A percentile compares a stretch with the other conserved stretches of the same genome.
These are phyloP conservation scores for Plumapathes pennacea DNA, from an alignment of 92 coral and sea anemone genomes.

Conservation along the genomic window DNA sequence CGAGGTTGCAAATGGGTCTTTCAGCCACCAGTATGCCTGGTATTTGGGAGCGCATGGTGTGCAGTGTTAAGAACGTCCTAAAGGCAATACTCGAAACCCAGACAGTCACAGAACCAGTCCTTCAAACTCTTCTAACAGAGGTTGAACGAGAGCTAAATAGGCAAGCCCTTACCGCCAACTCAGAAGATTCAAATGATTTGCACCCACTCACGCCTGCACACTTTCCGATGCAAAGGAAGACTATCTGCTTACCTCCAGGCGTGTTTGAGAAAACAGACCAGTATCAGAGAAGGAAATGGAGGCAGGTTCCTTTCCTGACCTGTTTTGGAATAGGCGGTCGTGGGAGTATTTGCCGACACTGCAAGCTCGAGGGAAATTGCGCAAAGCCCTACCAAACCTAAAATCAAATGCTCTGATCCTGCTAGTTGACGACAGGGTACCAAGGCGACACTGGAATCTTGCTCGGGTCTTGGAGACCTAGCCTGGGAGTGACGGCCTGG, in stretches of 20 bases:
- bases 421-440: conserved; percentile 31
- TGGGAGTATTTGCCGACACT: conserved; percentile 51
- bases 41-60: conserved; percentile 51
- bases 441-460: conserved; percentile 54
- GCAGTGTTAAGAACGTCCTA: conserved; percentile 3
- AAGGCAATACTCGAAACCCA: conserved; percentile 1
- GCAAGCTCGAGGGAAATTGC: conserved; percentile 52
- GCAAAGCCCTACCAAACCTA: conserved; percentile 19
- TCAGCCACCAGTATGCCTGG: conserved; percentile 71
- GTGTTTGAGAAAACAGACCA: conserved; percentile 23
- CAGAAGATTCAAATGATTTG: conserved; percentile 30
- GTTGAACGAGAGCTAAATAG: conserved; percentile 34
- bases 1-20: conserved; percentile 58
- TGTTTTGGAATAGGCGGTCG: conserved; percentile 52
- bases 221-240: conserved; percentile 24
- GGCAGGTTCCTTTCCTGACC: conserved; percentile 39
- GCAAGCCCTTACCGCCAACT: conserved; percentile 37
- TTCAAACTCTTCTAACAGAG: conserved; percentile 20
- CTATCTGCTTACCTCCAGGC: conserved; percentile 38
- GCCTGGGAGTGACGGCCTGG: conserved; percentile 47
- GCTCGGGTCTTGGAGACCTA: conserved; percentile 47
- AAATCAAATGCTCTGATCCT: conserved; percentile 39
- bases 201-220: conserved; percentile 35
- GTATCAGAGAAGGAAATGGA: conserved; percentile 24
- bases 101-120: conserved; percentile 2